These are phyloP conservation scores for Prolemur simus DNA, from an alignment of 2,113 vertebrate genomes.

Conservation along the genomic window DNA sequence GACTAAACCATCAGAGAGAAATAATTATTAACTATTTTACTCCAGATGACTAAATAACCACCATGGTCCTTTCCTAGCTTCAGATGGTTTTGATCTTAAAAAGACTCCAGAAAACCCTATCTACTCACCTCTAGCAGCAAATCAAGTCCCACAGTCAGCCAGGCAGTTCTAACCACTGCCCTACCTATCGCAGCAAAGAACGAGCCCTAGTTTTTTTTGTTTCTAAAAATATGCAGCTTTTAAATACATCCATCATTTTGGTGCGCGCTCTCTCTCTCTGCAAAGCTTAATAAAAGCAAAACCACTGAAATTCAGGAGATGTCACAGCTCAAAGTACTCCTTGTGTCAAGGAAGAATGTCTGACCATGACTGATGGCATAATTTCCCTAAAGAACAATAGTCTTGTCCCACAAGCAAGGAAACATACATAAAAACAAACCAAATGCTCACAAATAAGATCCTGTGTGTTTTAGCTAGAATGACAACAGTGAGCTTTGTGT, in stretches of 20 bases:
- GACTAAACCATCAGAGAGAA: neutral
- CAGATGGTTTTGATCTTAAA: neutral
- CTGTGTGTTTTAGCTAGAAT: neutral
- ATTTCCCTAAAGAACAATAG: neutral
- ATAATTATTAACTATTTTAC: neutral
- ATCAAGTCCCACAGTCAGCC: neutral
- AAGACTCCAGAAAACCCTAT: neutral
- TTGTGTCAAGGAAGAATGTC: constrained; percentile 22
- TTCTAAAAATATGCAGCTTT: constrained; percentile 74
- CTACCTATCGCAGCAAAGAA: constrained; percentile 59
- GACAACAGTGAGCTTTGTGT: neutral
- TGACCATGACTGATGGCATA: constrained; percentile 25
- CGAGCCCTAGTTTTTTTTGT: constrained; percentile 53
- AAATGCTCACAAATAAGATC: neutral
- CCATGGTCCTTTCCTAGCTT: neutral
- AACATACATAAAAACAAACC: neutral
- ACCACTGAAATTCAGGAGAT: constrained; percentile 55
- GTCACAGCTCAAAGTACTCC: constrained; percentile 55
- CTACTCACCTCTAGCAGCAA: neutral
- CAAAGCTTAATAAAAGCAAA: constrained; percentile 66
- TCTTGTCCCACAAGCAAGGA: neutral
- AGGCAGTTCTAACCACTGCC: constrained; percentile 47
- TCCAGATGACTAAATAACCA: neutral
- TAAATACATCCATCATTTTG: constrained; percentile 69
- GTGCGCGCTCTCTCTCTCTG: constrained; percentile 56